phyloP scores from a whole-genome alignment of 2,113 vertebrate species.

The Pica pica region DNA sequence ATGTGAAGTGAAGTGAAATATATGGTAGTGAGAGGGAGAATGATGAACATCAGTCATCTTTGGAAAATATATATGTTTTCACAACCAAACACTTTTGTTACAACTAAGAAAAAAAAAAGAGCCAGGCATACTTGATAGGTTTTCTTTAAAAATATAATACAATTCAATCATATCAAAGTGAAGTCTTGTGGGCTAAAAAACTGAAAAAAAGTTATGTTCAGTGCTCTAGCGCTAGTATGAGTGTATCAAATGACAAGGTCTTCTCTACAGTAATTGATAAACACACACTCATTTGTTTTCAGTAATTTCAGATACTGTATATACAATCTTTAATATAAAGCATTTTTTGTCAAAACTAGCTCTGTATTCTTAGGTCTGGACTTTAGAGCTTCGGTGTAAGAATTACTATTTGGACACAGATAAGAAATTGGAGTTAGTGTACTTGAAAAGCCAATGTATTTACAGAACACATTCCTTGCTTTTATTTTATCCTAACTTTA shows the following conservation, averaged over 20 bases:
- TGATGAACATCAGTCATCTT: slow-evolving; percentile 55
- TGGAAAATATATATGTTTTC: slow-evolving; percentile 61
- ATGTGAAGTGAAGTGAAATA: slow-evolving; percentile 40
- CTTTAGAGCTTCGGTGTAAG: background rate
- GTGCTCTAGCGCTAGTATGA: background rate
- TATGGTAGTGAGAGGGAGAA: slow-evolving; percentile 10
- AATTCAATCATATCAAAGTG: slow-evolving; percentile 48
- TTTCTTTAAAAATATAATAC: slow-evolving; percentile 58
- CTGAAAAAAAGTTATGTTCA: background rate
- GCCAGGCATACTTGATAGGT: background rate
- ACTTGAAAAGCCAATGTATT: background rate
- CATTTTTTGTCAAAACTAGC: slow-evolving; percentile 15
- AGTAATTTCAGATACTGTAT: background rate
- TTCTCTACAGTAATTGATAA: background rate
- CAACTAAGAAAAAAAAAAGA: slow-evolving; percentile 29
- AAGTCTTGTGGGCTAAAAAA: slow-evolving; percentile 8
- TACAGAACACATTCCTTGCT: background rate
- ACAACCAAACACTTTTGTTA: slow-evolving; percentile 47
- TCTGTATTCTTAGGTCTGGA: slow-evolving; percentile 25
- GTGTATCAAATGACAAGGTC: background rate
- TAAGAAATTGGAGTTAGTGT: background rate
- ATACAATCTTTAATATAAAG: slow-evolving; percentile 13
- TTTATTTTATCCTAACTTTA: background rate
- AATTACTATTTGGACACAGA: background rate
- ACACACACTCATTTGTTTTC: background rate